Evolutionary conservation across 2,797 vertebrate genomes (phyloP).

Genomic region (Phoxinus dragarum): DNA sequence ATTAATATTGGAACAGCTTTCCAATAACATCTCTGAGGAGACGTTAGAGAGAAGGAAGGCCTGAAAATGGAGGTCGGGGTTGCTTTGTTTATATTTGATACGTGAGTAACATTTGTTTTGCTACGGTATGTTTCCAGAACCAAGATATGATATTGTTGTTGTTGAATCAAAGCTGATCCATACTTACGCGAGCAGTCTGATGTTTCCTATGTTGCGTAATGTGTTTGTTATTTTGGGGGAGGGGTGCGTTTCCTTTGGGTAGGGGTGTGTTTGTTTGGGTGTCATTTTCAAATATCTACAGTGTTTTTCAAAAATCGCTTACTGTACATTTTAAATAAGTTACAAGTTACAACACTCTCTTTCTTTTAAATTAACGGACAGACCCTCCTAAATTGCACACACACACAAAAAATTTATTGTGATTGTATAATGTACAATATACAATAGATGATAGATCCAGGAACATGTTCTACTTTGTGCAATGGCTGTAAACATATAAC

Average conservation of each 20-base stretch:
- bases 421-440: too few relatives aligned
- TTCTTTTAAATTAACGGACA: conserved; percentile 36
- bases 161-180: background rate
- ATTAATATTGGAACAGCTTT: background rate
- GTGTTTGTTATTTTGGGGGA: background rate
- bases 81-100: background rate
- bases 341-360: background rate
- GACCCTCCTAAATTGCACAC: conserved; percentile 63
- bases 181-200: background rate
- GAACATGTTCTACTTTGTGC: background rate
- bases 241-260: background rate
- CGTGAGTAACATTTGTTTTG: background rate
- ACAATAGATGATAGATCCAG: background rate
- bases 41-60: background rate
- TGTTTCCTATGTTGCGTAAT: background rate
- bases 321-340: background rate
- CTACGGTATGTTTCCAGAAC: background rate
- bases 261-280: background rate
- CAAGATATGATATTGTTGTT: background rate
- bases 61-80: too few relatives aligned
- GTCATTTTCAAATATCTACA: background rate
- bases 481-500: background rate
- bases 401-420: background rate
- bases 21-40: background rate
- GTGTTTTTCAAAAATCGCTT: background rate